phyloP scores from a whole-genome alignment of 2,113 vertebrate genomes.

The Rhegmatorhina hoffmannsi region DNA sequence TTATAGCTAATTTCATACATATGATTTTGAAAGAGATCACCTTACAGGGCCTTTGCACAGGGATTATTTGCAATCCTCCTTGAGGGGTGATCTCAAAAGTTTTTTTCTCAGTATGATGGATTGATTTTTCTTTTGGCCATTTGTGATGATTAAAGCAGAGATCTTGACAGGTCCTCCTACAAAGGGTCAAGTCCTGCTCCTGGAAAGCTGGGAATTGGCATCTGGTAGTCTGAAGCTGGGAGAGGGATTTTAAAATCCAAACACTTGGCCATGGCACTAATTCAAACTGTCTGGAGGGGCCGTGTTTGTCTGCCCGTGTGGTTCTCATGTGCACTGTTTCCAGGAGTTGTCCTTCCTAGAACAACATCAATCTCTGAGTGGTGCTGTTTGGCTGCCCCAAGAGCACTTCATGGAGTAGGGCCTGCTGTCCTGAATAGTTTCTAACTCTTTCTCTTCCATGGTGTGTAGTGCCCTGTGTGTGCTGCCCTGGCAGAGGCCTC shows the following conservation, averaged over 20 bases:
- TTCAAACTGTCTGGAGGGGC: slow-evolving; percentile 36
- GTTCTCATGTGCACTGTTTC: not conserved
- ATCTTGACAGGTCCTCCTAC: slow-evolving; percentile 39
- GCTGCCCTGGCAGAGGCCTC: not conserved
- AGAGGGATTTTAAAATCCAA: slow-evolving; percentile 38
- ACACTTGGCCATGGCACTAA: slow-evolving; percentile 23
- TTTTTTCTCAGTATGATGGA: slow-evolving; percentile 62
- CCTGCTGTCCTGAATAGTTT: not conserved
- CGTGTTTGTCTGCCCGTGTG: not conserved
- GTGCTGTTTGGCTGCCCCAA: not conserved
- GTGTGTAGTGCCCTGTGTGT: not conserved
- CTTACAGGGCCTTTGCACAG: slow-evolving; percentile 72
- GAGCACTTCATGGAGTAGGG: not conserved
- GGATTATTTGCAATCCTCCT: slow-evolving; percentile 70
- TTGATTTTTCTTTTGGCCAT: slow-evolving; percentile 51
- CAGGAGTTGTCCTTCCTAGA: slow-evolving; percentile 18
- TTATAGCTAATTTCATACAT: slow-evolving; percentile 75
- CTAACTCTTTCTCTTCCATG: not conserved
- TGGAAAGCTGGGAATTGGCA: slow-evolving; percentile 42
- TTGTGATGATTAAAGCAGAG: slow-evolving; percentile 55
- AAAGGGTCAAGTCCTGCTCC: slow-evolving; percentile 44
- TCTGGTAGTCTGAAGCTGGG: slow-evolving; percentile 32
- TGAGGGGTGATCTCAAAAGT: slow-evolving; percentile 68
- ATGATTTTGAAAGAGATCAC: slow-evolving; percentile 74
- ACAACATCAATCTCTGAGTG: not conserved